Evolutionary conservation across 2,113 vertebrate genomes (phyloP), one percentile per base, ranked within the genome.

Genomic region (Neodontobutis hainanensis): DNA sequence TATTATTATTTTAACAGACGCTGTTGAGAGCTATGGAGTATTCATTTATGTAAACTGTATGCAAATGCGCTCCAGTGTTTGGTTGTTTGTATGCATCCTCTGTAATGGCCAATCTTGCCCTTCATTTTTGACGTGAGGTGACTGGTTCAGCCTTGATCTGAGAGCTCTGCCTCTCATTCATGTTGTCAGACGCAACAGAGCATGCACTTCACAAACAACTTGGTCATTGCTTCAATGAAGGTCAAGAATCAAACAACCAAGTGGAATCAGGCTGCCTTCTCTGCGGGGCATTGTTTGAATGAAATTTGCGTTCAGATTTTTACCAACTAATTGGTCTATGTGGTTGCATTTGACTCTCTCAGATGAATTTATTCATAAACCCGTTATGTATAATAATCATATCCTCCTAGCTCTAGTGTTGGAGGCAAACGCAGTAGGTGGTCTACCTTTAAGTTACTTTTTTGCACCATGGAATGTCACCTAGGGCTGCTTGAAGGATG

Each of bases 81-180:
- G 73, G 84, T 86, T 91, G 87, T 92, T 90, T 85, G 87, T 78
- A 88, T 87, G 87, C 87, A 80, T 84, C 85, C 69, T 75, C 71
- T 80, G 84, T 85, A 81, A 87, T 85, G 87, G 86, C 88, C 84
- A 88, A 90, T 92, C 77, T 83, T 80, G 90, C 88, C 92, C 89
- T 92, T 92, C 92, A 88, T 87, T 81, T 90, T 87, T 91, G 92
- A 91, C 88, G 85, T 89, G 89, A 91, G 90, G 89, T 90, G 91
- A 92, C 90, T 91, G 90, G 87, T 88, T 82, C 83, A 82, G 89
- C 88, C 86, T 90, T 91, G 92, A 91, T 91, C 87, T 80, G 67
- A 77, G 77, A 81, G 81, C 69, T 68, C 73, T 89, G 83, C 85
- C 79, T 87, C 86, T 92, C 87, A 90, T 84, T 85, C 87, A 85